phyloP scores from a whole-genome alignment of 1,140 invertebrate species.

The Hormaphis cornu region DNA sequence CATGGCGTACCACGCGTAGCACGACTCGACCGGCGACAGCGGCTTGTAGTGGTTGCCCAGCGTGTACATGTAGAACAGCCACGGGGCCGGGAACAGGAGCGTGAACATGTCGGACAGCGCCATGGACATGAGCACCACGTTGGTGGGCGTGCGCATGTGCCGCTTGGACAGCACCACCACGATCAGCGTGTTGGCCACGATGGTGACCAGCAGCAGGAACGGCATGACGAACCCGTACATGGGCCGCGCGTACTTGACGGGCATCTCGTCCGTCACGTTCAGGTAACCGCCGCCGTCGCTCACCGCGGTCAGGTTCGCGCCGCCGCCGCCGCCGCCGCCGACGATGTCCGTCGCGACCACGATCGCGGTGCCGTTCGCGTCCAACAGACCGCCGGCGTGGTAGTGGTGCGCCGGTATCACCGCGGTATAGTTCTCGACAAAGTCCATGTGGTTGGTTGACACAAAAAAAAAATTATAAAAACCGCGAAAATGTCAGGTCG shows the following conservation, averaged over 20 bases:
- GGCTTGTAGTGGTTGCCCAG: constrained; percentile 74
- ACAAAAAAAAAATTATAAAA: no score
- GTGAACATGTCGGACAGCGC: constrained; percentile 88
- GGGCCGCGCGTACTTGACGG: constrained; percentile 56
- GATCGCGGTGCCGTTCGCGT: not conserved
- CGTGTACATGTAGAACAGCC: constrained; percentile 83
- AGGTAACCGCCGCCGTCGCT: constrained; percentile 39
- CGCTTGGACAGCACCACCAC: constrained; percentile 64
- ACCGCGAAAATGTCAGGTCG: no score
- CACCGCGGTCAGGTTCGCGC: not conserved
- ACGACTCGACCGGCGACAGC: constrained; percentile 58
- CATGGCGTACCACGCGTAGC: constrained; percentile 69
- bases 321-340: not conserved
- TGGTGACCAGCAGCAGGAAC: constrained; percentile 73
- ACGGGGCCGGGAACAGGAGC: constrained; percentile 74
- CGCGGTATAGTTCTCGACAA: no score
- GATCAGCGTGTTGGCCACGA: constrained; percentile 83
- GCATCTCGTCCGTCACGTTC: constrained; percentile 56
- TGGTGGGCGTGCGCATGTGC: constrained; percentile 61
- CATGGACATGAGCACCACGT: constrained; percentile 66
- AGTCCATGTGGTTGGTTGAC: no score
- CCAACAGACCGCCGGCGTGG: not conserved
- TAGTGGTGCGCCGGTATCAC: no score
- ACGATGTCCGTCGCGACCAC: not conserved
- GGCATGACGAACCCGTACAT: constrained; percentile 71